A percentile compares a stretch with the other conserved stretches of the same genome.
phyloP scores from a whole-genome alignment of 2,888 invertebrate genomes.

The Chorisops tibialis region DNA sequence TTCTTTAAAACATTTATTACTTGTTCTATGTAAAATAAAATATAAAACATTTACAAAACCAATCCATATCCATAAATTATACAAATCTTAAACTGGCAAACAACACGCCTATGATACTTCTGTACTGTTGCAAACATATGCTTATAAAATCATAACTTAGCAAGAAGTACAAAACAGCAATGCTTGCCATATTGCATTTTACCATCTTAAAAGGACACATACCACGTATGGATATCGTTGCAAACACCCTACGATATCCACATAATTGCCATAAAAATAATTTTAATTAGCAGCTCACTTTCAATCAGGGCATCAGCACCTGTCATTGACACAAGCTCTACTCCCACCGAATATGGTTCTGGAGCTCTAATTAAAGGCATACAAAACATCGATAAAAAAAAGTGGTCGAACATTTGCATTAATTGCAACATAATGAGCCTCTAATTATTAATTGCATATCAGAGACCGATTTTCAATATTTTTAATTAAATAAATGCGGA shows the following conservation, averaged over 20 bases:
- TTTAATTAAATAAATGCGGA: conserved; percentile 9
- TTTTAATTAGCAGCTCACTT: conserved; percentile 33
- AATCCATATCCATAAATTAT: no score
- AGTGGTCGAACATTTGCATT: conserved; percentile 32
- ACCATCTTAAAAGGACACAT: no score
- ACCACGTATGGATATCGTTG: no score
- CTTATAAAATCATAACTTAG: no score
- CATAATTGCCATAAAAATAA: conserved; percentile 29
- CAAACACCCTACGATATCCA: not conserved
- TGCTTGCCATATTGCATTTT: no score
- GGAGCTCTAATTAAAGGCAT: conserved; percentile 31
- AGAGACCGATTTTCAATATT: conserved; percentile 27
- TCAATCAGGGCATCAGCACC: conserved; percentile 29
- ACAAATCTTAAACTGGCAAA: no score
- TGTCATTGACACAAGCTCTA: conserved; percentile 30
- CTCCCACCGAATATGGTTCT: conserved; percentile 27
- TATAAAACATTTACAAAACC: no score
- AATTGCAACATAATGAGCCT: conserved; percentile 34
- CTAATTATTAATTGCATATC: conserved; percentile 34
- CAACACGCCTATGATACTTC: no score
- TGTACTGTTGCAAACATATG: no score
- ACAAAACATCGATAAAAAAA: conserved; percentile 26
- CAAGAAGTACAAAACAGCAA: no score
- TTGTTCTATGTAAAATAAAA: no score
- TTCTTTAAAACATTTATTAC: no score